Conservation (phyloP, 2,797 vertebrate species). For the Steatocranus sp. region DNA sequence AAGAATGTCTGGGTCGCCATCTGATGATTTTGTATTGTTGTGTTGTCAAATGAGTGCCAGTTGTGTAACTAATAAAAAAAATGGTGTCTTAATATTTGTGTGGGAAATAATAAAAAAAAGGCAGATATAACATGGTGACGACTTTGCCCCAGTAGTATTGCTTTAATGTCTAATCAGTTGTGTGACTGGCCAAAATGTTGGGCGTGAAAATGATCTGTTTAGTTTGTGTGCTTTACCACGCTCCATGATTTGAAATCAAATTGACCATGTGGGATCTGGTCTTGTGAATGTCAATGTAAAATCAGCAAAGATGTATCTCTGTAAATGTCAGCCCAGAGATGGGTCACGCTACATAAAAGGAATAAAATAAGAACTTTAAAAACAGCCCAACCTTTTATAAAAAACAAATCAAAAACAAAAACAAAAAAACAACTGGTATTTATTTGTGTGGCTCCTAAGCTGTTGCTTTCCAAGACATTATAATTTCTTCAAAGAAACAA, state of each 20-base stretch:
- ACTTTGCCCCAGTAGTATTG: slow-evolving; percentile 36
- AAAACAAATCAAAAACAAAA: neutral
- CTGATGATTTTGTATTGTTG: slow-evolving; percentile 73
- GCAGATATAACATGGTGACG: slow-evolving; percentile 53
- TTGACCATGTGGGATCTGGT: slow-evolving; percentile 9
- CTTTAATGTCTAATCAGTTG: slow-evolving; percentile 49
- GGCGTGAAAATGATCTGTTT: neutral
- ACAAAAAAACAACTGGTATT: slow-evolving; percentile 21
- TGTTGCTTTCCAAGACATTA: neutral
- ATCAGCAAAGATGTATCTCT: slow-evolving; percentile 28
- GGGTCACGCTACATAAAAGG: slow-evolving; percentile 6
- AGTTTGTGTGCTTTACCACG: slow-evolving; percentile 15
- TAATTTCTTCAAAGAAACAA: neutral
- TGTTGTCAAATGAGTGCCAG: slow-evolving; percentile 74
- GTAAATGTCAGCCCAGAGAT: slow-evolving; percentile 39
- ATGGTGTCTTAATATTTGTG: slow-evolving; percentile 72
- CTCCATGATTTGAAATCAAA: slow-evolving; percentile 3
- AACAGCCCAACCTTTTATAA: slow-evolving; percentile 27
- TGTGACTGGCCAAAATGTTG: slow-evolving; percentile 22
- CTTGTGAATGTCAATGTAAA: slow-evolving; percentile 27
- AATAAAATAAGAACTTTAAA: slow-evolving; percentile 45
- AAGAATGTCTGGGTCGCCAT: slow-evolving; percentile 77
- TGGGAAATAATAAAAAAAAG: slow-evolving; percentile 61
- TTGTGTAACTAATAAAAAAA: slow-evolving; percentile 58
- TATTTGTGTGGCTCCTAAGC: slow-evolving; percentile 23